Percentiles rank a stretch among this genome's conserved stretches.
Conservation (phyloP, 2,113 vertebrate species). For the Petaurus breviceps region DNA sequence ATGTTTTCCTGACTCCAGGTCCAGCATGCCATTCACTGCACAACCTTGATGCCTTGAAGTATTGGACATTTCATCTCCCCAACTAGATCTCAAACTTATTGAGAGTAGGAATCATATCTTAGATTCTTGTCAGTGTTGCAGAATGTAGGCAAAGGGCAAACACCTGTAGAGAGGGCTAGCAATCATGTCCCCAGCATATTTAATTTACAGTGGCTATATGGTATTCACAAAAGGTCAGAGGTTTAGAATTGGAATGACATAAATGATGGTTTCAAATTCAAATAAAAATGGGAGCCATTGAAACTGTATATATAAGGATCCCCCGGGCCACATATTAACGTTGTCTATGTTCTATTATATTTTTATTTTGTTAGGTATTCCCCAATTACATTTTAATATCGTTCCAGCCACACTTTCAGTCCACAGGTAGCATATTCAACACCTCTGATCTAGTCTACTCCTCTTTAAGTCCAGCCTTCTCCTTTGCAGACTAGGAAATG, state of each 20-base stretch:
- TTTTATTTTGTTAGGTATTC: no score
- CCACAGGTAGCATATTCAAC: neutral
- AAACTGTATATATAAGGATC: no score
- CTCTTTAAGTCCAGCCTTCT: neutral
- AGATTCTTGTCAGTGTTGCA: neutral
- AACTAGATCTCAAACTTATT: neutral
- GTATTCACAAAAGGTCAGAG: neutral
- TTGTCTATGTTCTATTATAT: no score
- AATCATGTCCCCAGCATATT: neutral
- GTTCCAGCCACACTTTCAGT: neutral
- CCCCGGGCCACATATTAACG: no score
- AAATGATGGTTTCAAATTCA: no score
- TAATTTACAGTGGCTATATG: neutral
- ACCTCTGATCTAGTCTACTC: neutral
- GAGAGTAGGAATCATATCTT: neutral
- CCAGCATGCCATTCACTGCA: neutral
- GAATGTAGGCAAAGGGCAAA: neutral
- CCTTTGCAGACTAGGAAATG: neutral
- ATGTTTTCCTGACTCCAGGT: no score
- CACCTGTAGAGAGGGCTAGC: neutral
- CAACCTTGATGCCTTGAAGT: neutral
- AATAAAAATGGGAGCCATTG: no score
- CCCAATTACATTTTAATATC: neutral
- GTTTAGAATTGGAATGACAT: neutral
- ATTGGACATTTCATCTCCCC: neutral